A percentile compares a stretch with the other conserved stretches of the same genome.
Evolutionary conservation across 2,888 invertebrate genomes (phyloP).

Genomic region (Ischnus inquisitorius): DNA sequence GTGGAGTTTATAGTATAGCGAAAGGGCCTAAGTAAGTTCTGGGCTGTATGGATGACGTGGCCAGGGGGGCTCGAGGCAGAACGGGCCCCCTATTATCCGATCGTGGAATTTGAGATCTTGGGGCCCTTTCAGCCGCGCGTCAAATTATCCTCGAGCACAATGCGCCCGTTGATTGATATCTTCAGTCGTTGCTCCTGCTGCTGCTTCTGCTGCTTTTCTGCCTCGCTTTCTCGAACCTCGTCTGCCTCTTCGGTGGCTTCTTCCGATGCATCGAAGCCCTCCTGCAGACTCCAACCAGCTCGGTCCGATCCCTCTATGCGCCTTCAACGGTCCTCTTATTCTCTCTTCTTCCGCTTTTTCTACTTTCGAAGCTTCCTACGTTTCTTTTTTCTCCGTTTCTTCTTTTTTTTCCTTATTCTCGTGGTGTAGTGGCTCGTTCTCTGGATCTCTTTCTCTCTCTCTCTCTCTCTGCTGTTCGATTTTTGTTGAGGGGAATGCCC

Average conservation of each 20-base stretch:
- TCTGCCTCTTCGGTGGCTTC: conserved; percentile 61
- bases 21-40: conserved; percentile 53
- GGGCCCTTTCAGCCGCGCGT: conserved; percentile 83
- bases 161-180: conserved; percentile 84
- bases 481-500: conserved; percentile 74
- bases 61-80: conserved; percentile 28
- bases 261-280: conserved; percentile 64
- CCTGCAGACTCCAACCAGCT: conserved; percentile 59
- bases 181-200: conserved; percentile 77
- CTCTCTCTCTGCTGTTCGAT: conserved; percentile 65
- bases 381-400: conserved; percentile 53
- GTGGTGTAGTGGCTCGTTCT: conserved; percentile 32
- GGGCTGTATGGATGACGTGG: background rate
- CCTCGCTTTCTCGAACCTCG: conserved; percentile 45
- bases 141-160: conserved; percentile 84
- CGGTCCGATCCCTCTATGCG: conserved; percentile 61
- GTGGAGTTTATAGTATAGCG: conserved; percentile 23
- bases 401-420: conserved; percentile 58
- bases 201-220: conserved; percentile 50
- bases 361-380: conserved; percentile 8
- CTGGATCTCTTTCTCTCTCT: conserved; percentile 58
- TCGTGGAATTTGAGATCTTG: conserved; percentile 83
- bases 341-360: conserved; percentile 42
- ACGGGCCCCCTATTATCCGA: conserved; percentile 78
- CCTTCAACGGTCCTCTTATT: conserved; percentile 52